Evolutionary conservation across 2,888 invertebrate species (phyloP), one percentile per base, ranked within the genome.

Genomic region (Trichogramma dendrolimi): DNA sequence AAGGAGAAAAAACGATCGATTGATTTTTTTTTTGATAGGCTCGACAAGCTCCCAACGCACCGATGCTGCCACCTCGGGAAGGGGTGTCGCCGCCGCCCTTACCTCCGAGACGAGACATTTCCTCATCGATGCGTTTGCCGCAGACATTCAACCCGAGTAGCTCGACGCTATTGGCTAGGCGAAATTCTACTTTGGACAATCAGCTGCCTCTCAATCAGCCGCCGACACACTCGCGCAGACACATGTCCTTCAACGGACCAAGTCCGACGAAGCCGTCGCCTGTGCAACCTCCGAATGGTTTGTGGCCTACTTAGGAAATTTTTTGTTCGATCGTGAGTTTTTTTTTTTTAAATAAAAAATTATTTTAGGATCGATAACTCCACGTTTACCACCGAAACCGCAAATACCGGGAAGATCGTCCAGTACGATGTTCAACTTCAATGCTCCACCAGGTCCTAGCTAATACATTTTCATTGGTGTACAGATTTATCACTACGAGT

Each of bases 51-150:
- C 86, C 85, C 60, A 87, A 86, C 74, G 87, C 88, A 57, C 88
- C 89, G n/a, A 80, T 82, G 58, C 81, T 88, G 72, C 89, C 88
- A 56, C 88, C 87, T 6, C 82, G 88, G 63, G 88, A 88, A 73
- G 81, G 83, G 55, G 84, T 82, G 38, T 82, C 85, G 70, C 86
- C 87, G 47, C 87, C 88, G 6, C 87, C 87, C 56, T 81, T 86
- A 68, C 87, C 87, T 50, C 88, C 87, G 8, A 80, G 87, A 69
- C 76, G 80, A 50, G 75, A 75, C 43, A 43, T 72, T 50, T 72
- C 71, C 42, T 71, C 74, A n/a, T 71, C 70, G 38, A 75, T 70
- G 10, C 72, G 77, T 58, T 68, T 77, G 60, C 76, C 76, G 7
- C 65, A 71, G 8, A 73, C 74, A 8, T 66, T 77, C 46, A 78